phyloP scores from a whole-genome alignment of 2,113 vertebrate genomes.

The Crotalus horridus region DNA sequence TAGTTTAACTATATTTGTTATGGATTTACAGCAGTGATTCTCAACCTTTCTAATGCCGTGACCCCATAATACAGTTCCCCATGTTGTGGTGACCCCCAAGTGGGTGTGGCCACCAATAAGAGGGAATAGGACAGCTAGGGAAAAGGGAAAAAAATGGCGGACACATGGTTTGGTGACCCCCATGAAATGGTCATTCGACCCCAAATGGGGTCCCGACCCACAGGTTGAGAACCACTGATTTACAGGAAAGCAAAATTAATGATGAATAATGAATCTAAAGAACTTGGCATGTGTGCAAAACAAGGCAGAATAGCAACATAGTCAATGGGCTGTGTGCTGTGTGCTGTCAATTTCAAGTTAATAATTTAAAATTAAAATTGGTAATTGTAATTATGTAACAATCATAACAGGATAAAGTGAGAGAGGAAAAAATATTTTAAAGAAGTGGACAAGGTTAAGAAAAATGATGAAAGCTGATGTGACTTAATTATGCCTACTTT shows the following conservation, averaged over 20 bases:
- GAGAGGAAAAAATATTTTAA: not conserved
- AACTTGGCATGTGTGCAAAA: not conserved
- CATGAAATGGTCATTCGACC: too few species aligned
- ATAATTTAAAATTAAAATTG: not conserved
- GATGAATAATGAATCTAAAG: not conserved
- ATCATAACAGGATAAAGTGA: not conserved
- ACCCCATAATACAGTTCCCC: too few species aligned
- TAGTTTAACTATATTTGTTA: not conserved
- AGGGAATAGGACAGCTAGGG: too few species aligned
- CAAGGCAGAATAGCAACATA: slow-evolving; percentile 9
- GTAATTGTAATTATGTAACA: not conserved
- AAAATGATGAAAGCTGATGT: not conserved
- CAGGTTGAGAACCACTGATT: too few species aligned
- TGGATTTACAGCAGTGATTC: not conserved
- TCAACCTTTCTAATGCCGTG: too few species aligned
- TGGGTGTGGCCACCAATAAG: too few species aligned
- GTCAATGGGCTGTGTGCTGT: not conserved
- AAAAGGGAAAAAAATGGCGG: too few species aligned
- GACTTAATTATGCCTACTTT: not conserved
- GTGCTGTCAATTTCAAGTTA: not conserved
- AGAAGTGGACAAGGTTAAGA: not conserved
- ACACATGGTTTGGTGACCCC: too few species aligned
- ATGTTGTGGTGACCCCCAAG: too few species aligned
- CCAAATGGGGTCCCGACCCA: too few species aligned
- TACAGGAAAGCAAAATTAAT: slow-evolving; percentile 8